phyloP scores from a whole-genome alignment of 2,888 invertebrate genomes.

The Epiperipatus broadwayi region DNA sequence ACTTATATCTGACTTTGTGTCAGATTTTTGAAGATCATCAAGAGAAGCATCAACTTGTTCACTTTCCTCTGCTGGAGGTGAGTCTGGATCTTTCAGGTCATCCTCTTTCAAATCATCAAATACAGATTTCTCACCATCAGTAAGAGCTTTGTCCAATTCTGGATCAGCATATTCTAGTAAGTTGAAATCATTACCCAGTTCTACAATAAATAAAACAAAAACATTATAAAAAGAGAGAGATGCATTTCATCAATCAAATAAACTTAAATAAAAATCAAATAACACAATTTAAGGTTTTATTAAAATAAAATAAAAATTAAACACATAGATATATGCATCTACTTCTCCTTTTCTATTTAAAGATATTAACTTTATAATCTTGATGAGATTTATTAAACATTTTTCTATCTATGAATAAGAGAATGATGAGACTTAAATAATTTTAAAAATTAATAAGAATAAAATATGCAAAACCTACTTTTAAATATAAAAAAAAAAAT shows the following conservation, averaged over 20 bases:
- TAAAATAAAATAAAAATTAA: constrained; percentile 8
- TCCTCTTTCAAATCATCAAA: constrained; percentile 49
- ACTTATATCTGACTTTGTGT: constrained; percentile 15
- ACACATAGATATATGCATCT: neutral
- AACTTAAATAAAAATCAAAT: neutral
- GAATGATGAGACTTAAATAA: no score
- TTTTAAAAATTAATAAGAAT: no score
- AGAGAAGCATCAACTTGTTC: constrained; percentile 22
- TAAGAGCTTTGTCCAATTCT: constrained; percentile 49
- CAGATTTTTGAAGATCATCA: constrained; percentile 13
- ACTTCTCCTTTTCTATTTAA: no score
- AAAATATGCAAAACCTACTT: no score
- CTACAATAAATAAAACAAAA: constrained; percentile 37
- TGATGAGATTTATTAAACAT: no score
- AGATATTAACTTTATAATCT: no score
- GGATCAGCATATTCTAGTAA: constrained; percentile 88
- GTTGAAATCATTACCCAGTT: constrained; percentile 83
- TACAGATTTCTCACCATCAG: constrained; percentile 49
- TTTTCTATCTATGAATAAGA: no score
- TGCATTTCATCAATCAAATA: neutral
- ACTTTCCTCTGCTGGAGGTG: no score
- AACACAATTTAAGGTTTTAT: neutral
- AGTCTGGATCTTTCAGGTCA: constrained; percentile 33
- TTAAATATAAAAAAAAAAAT: no score
- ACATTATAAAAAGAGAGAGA: no score